Evolutionary conservation across 1,140 invertebrate species (phyloP), one percentile per base, ranked within the genome.

Genomic region (Trachymyrmex cornetzi): DNA sequence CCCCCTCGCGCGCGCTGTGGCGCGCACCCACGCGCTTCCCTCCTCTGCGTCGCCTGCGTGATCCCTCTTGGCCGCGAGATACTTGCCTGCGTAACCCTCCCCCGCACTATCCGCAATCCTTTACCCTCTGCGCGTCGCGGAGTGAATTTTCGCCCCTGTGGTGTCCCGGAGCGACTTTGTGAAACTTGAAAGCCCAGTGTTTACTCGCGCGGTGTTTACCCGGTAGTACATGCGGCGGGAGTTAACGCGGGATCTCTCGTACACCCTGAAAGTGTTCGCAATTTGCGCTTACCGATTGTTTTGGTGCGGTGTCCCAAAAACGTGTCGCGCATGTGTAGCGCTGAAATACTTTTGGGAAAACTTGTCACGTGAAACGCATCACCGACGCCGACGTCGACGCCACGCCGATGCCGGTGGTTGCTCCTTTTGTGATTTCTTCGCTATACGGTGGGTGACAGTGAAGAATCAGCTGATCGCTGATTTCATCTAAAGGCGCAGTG

Each of bases 381-480:
- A 14, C n/a, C 64, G 64, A 38, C 64, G 48, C 53, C 30, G 27
- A 57, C 30, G 19, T 44, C 50, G 53, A 50, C 27, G 74, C 50
- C 34, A 61, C 38, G 38, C 11, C 38, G 38, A 44, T 44, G 22
- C n/a, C 48, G 66, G 53, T 59, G 12, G 34, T 34, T 69, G 9
- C 19, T 44, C 12, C 75, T 72, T 86, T 84, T 64, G 80, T 89
- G 85, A 87, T 79, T 48, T 79, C 75, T 38, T 53, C 55, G 85
- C 34, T 55, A 63, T 48, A 84, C 61, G 81, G 64, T 86, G 86
- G 85, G 86, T 92, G 91, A 89, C 48, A 91, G 89, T 88, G 86
- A 91, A 77, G 84, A 82, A 93, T 92, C 92, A 93, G 92, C 92
- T 93, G 92, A 92, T 92, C 88, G 88, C 38, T 44, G 38, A 44